Evolutionary conservation across 2,797 vertebrate species (phyloP), one percentile per base, ranked within the genome.

Genomic region (Lepus townsendii): DNA sequence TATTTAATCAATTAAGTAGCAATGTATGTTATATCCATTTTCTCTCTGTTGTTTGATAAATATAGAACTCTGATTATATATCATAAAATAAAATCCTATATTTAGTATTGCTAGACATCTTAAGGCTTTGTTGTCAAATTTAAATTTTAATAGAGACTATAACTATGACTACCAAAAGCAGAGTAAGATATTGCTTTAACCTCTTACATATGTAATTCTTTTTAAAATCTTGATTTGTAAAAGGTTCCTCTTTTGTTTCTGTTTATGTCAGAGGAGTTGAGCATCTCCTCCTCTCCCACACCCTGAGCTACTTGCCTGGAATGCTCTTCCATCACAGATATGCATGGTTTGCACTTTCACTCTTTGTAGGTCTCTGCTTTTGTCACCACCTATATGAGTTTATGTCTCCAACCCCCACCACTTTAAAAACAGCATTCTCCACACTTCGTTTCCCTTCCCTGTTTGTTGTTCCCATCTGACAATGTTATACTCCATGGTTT

Each of bases 21-120:
- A 79, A 73, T 65, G 26, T 52, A 54, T 38, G 3, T 79, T 87
- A 72, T 47, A 85, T 85, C 32, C 9, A 52, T 38, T 72, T 86
- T 86, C 30, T 83, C 30, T 66, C 68, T 86, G 24, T 73, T 91
- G 68, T 75, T n/a, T 68, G 26, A 86, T 30, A 84, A 66, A 20
- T 63, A 80, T 12, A 66, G 7, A 35, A 20, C 19, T 47, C 4
- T 85, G 22, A 65, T 63, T 72, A 72, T 86, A 7, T n/a, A 38
- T 66, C 30, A 47, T 13, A n/a, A 20, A 80, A 50, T 19, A 60
- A 7, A 75, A 50, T 76, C 14, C 42, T 60, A 32, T n/a, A 87
- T 89, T n/a, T 54, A 72, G 27, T 26, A 60, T 30, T 82, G 50
- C 38, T 4, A 10, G 17, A 32, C 13, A 88, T 73, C 66, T 62